Evolutionary conservation across 2,888 invertebrate species (phyloP), one percentile per base, ranked within the genome.

Genomic region (Monoplex corrugatus): DNA sequence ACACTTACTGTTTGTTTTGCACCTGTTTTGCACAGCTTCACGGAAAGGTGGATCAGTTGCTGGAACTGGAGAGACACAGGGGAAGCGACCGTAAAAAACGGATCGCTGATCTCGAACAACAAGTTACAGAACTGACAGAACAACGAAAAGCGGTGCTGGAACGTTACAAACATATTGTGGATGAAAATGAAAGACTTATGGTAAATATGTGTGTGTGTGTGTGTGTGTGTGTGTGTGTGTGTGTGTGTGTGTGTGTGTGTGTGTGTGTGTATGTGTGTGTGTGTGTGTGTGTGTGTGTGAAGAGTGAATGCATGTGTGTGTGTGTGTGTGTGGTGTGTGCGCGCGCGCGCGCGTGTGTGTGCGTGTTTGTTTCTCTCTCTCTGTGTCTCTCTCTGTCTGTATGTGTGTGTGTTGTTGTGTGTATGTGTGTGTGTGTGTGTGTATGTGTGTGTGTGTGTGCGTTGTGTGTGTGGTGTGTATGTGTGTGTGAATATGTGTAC

Each of bases 101-200:
- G 32, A 45, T 87, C 23, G 78, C n/a, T 50, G 87, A 87, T 16
- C 87, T 87, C 63, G 82, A 87, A n/a, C 57, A 63, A 40, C 35
- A 16, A 63, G 87, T 87, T 6, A 13, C 19, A 8, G 80, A 87
- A 43, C 32, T 87, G 87, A 82, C 87, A 6, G 32, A 35, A 40
- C 87, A 87, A 40, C 45, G 78, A 6, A 43, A 40, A 10, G 63
- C 78, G n/a, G n/a, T 87, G 63, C 82, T 87, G 80, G 35, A 44
- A 38, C 45, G 40, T 0, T 87, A 82, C 82, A 57, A 57, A 35
- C 78, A 40, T 13, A 40, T 82, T 40, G 78, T 87, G 40, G 87
- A 87, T 23, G 40, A 82, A n/a, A 57, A 87, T 43, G 40, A 40
- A 13, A 38, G 10, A 35, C n/a, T 87, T 6, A 28, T 43, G 72